Evolutionary conservation across 2,797 vertebrate species (phyloP), one percentile per base, ranked within the genome.

Genomic region (Dendrocincla tyrannina): DNA sequence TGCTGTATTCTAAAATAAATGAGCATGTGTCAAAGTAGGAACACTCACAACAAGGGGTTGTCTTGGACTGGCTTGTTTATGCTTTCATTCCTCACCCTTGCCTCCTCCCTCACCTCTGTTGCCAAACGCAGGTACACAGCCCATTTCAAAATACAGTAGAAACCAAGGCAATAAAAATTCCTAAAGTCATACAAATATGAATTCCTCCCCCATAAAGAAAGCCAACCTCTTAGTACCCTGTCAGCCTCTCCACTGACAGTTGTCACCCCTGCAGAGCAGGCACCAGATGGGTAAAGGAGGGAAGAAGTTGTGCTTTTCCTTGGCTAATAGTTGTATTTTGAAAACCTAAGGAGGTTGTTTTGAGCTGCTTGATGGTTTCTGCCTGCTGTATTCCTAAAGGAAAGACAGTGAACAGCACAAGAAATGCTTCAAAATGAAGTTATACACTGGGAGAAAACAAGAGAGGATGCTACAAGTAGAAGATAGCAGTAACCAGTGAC

Each of bases 41-140:
- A 94, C 63, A 52, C 46, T 94, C 70, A 5, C 87, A 96, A 92
- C 82, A 89, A 94, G 85, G 55, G 67, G 42, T 14, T 91, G 75
- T 76, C 91, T 90, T 75, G 62, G 58, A 13, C 50, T 85, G 85
- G 13, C 56, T 89, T 92, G 55, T 86, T 96, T 96, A 95, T 73
- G 32, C 46, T 66, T 86, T 80, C 63, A 58, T 93, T 73, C 55
- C 59, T 93, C 44, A 84, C n/a, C 56, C 64, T 52, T 75, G 47
- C 37, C 66, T 91, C 62, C 47, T 84, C 58, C 46, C 32, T 69
- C 6, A 0, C 42, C 66, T 77, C 70, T 76, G 14, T 39, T 86
- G 82, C 76, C 82, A 93, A 95, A 92, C 0, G 12, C 80, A 92
- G 79, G 76, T 84, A 60, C 3, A 6, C 1, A 78, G 20, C 32